Evolutionary conservation across 2,113 vertebrate species (phyloP), one percentile per base, ranked within the genome.

Genomic region (Paraplagusia blochii): DNA sequence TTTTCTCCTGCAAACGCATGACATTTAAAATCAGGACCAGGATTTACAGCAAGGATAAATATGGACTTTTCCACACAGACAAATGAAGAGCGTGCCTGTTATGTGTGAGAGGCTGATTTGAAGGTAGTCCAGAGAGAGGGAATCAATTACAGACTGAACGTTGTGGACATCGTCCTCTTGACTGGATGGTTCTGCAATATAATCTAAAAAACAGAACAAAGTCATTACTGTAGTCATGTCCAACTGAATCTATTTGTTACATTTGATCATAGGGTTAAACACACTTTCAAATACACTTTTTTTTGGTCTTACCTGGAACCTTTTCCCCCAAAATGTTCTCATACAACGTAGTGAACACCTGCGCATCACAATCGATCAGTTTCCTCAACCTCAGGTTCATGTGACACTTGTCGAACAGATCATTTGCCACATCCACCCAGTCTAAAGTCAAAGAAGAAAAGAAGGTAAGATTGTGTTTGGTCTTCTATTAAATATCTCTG

Each of bases 51-150:
- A 17, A 7, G 14, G 4, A 2, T 6, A 5, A 15, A n/a, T 52
- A 7, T 3, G 2, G 42, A 40, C n/a, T n/a, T 7, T 38, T 14
- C 15, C 6, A 38, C 7, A n/a, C n/a, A 4, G 6, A 29, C 22
- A 29, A 29, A 29, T 29, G 22, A 40, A 13, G 38, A 40, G 13
- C 17, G 35, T 44, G 38, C 96, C 96, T 74, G 94, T 95, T 76
- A 99, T 98, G 73, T 99, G 97, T 0, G 95, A 98, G 74, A 99
- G 90, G 80, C 96, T 99, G 87, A 99, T 93, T 77, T 99, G 96
- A 66, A 99, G 90, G 73, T 96, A 99, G 89, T 99, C 97, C 89
- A 99, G 51, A 34, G 97, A 95, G 72, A 99, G 80, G 1, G 96
- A 99, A 85, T 99, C 96, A 62, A 99, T 95, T 58, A 98, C 88